Base-by-base conservation (phyloP, 2,888 invertebrate genomes). In the Acronicta alni region DNA sequence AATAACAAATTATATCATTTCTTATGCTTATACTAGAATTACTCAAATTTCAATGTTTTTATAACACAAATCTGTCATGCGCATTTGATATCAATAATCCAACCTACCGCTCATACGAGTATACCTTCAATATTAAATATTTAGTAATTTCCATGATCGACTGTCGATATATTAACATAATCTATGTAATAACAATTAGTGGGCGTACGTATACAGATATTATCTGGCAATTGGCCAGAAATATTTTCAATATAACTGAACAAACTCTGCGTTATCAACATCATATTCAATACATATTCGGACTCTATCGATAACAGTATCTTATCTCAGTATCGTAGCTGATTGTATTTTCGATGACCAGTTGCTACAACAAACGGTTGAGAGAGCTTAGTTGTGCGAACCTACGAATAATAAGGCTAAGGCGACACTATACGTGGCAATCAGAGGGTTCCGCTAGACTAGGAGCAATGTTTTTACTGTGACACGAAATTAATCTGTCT, bases 151-250 rank as follows among this genome's bases (percentile, higher is more conserved):
- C 16, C n/a, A n/a, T n/a, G n/a, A 72, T 61, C 16, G 35, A 37
- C 35, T 56, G 49, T 32, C 18, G 55, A 46, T 51, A 42, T 45
- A 46, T 14, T 32, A 26, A 17, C 16, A 44, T 61, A 67, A 55
- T 57, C 54, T 46, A 67, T 52, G 37, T 49, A 57, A 68, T 59
- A 59, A 32, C 17, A 47, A 68, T 52, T 32, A 54, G 57, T 67
- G 67, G 74, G 70, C 59, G 73, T 69, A 64, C 17, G 38, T 64
- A 54, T 52, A 55, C 55, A 53, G 43, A 57, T 60, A 61, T 51
- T 56, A 71, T 51, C 59, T 77, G 81, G 77, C 78, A 70, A 68
- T 53, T 39, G 18, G 49, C 78, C 80, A 77, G 57, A 47, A 39
- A 46, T 70, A 67, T 75, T 69, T 65, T 57, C 17, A 44, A 67